Conservation (phyloP, 2,797 vertebrate species). For the Allenopithecus nigroviridis region DNA sequence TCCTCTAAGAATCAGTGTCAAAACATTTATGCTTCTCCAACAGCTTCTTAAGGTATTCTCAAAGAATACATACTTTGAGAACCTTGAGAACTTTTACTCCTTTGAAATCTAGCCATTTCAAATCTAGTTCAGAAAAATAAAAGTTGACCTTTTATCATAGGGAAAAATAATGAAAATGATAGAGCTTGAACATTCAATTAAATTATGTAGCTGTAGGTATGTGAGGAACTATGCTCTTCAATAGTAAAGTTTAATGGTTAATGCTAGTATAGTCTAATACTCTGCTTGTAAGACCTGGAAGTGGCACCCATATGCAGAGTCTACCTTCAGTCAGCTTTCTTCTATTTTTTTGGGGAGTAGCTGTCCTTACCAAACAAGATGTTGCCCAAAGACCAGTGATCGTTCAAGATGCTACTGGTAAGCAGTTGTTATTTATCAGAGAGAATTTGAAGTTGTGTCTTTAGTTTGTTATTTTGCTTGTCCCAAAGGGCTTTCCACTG, state of each 20-base stretch:
- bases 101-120: neutral
- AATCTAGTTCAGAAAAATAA: neutral
- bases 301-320: neutral
- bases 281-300: neutral
- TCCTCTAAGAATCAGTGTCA: neutral
- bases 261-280: too few species aligned
- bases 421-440: neutral
- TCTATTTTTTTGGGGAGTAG: neutral
- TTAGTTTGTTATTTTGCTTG: neutral
- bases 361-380: neutral
- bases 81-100: neutral
- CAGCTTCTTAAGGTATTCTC: neutral
- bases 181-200: neutral
- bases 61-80: neutral
- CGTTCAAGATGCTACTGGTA: neutral
- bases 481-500: neutral
- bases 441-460: neutral
- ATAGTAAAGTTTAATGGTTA: neutral
- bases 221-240: neutral
- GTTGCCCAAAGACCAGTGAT: neutral
- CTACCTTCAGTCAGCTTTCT: neutral
- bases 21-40: neutral
- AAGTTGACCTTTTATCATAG: neutral
- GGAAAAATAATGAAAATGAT: neutral
- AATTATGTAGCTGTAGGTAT: neutral